A percentile compares a stretch with the other conserved stretches of the same genome.
phyloP scores from a whole-genome alignment of 1,140 invertebrate genomes.

The Lasaia peninsularis region DNA sequence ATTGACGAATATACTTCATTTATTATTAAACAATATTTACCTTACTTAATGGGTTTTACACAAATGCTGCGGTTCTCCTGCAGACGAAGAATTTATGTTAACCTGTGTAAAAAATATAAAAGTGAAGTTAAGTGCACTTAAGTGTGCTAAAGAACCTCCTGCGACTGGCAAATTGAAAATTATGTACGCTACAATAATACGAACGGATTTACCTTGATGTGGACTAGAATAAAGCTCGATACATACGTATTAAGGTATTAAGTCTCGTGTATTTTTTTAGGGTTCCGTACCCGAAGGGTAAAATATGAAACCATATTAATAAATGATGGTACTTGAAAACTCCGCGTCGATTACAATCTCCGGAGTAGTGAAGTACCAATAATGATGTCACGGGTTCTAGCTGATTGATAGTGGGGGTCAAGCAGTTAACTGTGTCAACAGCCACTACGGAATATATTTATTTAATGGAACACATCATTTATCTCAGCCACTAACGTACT shows the following conservation, averaged over 20 bases:
- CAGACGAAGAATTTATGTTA: constrained; percentile 3
- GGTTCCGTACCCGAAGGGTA: no score
- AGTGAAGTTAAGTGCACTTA: neutral
- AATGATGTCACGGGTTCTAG: constrained; percentile 5
- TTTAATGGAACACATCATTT: constrained; percentile 1
- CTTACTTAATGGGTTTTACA: neutral
- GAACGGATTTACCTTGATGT: no score
- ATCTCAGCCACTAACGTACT: neutral
- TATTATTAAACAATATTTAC: no score
- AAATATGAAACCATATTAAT: neutral
- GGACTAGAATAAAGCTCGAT: no score
- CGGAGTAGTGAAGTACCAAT: neutral
- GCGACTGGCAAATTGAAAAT: neutral
- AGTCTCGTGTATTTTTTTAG: no score
- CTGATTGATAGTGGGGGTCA: constrained; percentile 10
- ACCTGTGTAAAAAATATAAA: neutral
- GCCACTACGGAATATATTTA: constrained; percentile 7
- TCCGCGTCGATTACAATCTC: neutral
- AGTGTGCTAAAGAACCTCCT: neutral
- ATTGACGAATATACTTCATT: no score
- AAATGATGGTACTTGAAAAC: neutral
- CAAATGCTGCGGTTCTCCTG: neutral
- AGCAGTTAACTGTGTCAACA: constrained; percentile 1
- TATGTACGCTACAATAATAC: no score
- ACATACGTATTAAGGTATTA: no score